Base-by-base conservation (phyloP, 2,113 vertebrate species). In the Triplophysa dalaica region DNA sequence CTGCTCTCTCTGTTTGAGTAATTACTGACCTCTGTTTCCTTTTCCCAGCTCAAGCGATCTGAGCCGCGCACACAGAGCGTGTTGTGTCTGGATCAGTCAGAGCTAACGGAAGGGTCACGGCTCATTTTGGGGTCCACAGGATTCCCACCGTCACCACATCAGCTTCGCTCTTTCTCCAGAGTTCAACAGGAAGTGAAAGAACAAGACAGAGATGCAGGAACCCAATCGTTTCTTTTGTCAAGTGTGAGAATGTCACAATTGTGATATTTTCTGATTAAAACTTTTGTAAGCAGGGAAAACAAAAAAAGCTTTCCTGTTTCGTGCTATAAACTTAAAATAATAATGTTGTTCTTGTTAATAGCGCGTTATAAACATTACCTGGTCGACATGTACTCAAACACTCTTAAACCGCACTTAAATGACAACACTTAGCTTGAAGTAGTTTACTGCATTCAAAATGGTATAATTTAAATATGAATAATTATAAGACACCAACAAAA, bases 131-230 rank as follows among this genome's bases (percentile, higher is more conserved):
- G 80, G 87, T 85, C 26, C 17, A 83, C 83, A 81, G 70, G 63
- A 50, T 90, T 88, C 83, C 82, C 86, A 88, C 84, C 78, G 66
- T 72, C 85, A 80, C 54, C 17, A 80, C 81, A 81, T 74, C 72
- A 54, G 22, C 77, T 75, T 43, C 11, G 19, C 56, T 70, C 67
- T 45, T 73, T 79, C 58, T 72, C 52, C 79, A 82, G 54, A 83
- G 84, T 80, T 83, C 70, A 83, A 84, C 88, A 89, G 87, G 88
- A 92, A 90, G 87, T 70, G 45, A 61, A 84, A 22, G 60, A 70
- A 78, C 9, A 21, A 33, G 69, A 17, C 33, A 33, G 54, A 56
- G 21, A 66, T 12, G 43, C 10, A 12, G 11, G 11, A 38, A 7
- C 16, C 6, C 41, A 16, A 14, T 29, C 9, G 12, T 45, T 66